Evolutionary conservation across 2,113 vertebrate species (phyloP).

Genomic region (Candoia aspera): DNA sequence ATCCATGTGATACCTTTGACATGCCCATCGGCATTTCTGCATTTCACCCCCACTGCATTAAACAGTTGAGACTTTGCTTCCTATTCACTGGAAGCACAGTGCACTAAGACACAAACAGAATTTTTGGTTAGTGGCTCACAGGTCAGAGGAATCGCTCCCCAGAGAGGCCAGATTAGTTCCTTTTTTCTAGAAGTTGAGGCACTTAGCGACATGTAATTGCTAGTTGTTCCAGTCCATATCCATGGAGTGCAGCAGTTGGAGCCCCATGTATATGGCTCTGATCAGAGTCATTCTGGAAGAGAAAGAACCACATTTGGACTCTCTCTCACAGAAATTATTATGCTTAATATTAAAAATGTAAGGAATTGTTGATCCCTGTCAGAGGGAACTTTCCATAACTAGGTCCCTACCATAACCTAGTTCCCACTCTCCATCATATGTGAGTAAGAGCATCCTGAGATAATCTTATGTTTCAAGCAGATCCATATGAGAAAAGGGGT

Average conservation of each 20-base stretch:
- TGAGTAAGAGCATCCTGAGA: background rate
- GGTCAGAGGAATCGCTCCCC: background rate
- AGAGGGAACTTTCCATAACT: background rate
- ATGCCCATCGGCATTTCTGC: fast-evolving
- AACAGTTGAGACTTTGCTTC: background rate
- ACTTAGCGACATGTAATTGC: background rate
- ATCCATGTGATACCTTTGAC: background rate
- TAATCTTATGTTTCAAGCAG: background rate
- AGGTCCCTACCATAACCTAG: background rate
- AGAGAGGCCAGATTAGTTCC: background rate
- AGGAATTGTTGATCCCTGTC: background rate
- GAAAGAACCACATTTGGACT: background rate
- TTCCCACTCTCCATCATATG: background rate
- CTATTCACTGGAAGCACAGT: too few species aligned
- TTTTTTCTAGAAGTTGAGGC: background rate
- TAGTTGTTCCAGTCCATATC: background rate
- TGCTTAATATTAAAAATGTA: background rate
- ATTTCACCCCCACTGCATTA: background rate
- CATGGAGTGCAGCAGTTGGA: background rate
- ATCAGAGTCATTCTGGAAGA: background rate
- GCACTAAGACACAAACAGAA: background rate
- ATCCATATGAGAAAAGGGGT: background rate
- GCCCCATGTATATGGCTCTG: background rate
- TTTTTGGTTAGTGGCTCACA: background rate
- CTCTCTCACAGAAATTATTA: background rate